Conservation (phyloP, 2,888 invertebrate species). For the Morpho helenor region DNA sequence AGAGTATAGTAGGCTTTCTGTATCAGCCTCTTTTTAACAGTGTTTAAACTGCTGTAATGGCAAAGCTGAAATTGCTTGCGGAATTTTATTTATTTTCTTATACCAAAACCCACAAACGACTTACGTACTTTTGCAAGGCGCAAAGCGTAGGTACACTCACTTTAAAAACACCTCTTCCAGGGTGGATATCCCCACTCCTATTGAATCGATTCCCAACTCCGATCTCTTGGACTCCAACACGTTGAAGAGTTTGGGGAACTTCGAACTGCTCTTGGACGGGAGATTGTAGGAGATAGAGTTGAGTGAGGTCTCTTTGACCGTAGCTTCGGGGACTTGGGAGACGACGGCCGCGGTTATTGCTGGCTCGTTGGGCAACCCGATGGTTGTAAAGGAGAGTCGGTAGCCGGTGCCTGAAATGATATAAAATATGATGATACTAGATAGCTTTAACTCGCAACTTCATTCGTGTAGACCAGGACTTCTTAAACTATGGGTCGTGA, state of each 20-base stretch:
- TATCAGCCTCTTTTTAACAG: too few species aligned
- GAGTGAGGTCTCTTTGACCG: slow-evolving; percentile 40
- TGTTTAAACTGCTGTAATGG: too few species aligned
- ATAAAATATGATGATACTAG: not conserved
- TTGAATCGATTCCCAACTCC: slow-evolving; percentile 84
- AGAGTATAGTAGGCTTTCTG: too few species aligned
- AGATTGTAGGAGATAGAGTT: slow-evolving; percentile 53
- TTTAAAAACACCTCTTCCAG: slow-evolving; percentile 95
- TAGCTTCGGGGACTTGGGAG: slow-evolving; percentile 42
- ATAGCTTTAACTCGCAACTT: too few species aligned
- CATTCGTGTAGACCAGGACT: too few species aligned
- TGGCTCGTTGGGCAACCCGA: slow-evolving; percentile 38
- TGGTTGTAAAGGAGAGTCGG: slow-evolving; percentile 80
- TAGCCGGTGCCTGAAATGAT: slow-evolving; percentile 75
- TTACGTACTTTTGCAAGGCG: too few species aligned
- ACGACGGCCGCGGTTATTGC: slow-evolving; percentile 39
- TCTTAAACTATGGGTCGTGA: too few species aligned
- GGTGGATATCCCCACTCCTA: slow-evolving; percentile 92
- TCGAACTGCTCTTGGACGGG: slow-evolving; percentile 67
- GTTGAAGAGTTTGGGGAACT: slow-evolving; percentile 81
- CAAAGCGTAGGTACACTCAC: too few species aligned
- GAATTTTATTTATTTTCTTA: too few species aligned
- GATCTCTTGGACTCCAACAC: slow-evolving; percentile 79
- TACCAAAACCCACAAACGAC: too few species aligned
- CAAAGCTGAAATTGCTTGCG: too few species aligned